phyloP scores from a whole-genome alignment of 1,140 invertebrate genomes.

The Sinonovacula constricta region DNA sequence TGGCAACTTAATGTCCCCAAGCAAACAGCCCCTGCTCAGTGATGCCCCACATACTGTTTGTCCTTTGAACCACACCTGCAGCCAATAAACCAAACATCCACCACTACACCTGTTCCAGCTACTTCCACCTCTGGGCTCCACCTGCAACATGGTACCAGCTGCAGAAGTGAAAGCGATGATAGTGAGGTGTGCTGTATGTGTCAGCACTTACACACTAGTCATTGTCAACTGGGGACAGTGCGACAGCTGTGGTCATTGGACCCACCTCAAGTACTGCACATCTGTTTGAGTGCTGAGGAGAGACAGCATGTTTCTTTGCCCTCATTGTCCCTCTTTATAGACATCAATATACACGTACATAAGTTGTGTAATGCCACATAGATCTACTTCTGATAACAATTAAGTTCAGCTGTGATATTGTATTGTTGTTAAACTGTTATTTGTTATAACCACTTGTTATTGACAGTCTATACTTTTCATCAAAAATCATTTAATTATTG shows the following conservation, averaged over 20 bases:
- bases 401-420: neutral
- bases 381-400: neutral
- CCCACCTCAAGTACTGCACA: conserved; percentile 12
- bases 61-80: too few species aligned
- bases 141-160: neutral
- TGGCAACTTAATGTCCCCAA: conserved; percentile 10
- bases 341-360: too few species aligned
- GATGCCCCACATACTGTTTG: neutral
- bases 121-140: neutral
- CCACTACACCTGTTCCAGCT: neutral
- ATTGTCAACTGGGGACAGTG: conserved; percentile 11
- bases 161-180: neutral
- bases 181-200: neutral
- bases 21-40: conserved; percentile 2
- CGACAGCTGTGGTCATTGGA: conserved; percentile 7
- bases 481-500: too few species aligned
- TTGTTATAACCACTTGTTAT: too few species aligned
- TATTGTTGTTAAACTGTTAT: too few species aligned
- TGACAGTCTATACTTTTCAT: too few species aligned
- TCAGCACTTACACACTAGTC: neutral
- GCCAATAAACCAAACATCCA: neutral
- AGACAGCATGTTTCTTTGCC: neutral
- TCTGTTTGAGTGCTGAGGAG: conserved; percentile 12
- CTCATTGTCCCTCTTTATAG: conserved; percentile 11
- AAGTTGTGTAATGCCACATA: neutral